Evolutionary conservation across 1,140 invertebrate species (phyloP), one percentile per base, ranked within the genome.

Genomic region (Notospermus geniculatus): DNA sequence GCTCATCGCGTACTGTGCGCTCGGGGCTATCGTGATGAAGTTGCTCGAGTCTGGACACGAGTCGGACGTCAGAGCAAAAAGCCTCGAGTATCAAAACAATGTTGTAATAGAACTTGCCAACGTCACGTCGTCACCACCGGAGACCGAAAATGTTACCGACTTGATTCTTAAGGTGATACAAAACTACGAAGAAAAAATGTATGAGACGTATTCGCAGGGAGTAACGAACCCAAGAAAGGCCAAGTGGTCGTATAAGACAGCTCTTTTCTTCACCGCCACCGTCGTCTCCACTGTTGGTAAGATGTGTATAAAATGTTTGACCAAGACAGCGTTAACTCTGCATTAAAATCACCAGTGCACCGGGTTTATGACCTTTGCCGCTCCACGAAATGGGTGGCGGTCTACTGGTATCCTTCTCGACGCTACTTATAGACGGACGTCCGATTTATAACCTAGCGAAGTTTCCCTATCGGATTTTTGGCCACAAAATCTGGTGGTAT

Each of bases 211-310:
- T n/a, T 19, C 19, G 5, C n/a, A 50, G 46, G 19, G n/a, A 50
- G 46, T 27, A 27, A 50, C 25, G 4, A 50, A 50, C 46, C n/a
- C 46, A n/a, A 27, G n/a, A 4, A 23, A 23, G 5, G n/a, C 46
- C 19, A 50, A 50, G 46, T 50, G 46, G 46, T 19, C 19, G 4
- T 50, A 7, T 50, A 19, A 19, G 19, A n/a, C 46, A 9, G 46
- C 46, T 7, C 25, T 50, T 4, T 50, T 50, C 46, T 50, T 50
- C 25, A 50, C 46, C 5, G 46, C 46, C n/a, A 50, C 46, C 46
- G 46, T 50, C 5, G 46, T 50, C 4, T 50, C 46, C 4, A 50
- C 46, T 50, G 25, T 50, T 7, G 46, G 46, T 50, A 50, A 50
- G 25, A 7, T 23, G 9, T 9, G 9, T 19, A 7, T 23, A 7